Evolutionary conservation across 2,888 invertebrate species (phyloP).

Genomic region (Cantharis flavilabris): DNA sequence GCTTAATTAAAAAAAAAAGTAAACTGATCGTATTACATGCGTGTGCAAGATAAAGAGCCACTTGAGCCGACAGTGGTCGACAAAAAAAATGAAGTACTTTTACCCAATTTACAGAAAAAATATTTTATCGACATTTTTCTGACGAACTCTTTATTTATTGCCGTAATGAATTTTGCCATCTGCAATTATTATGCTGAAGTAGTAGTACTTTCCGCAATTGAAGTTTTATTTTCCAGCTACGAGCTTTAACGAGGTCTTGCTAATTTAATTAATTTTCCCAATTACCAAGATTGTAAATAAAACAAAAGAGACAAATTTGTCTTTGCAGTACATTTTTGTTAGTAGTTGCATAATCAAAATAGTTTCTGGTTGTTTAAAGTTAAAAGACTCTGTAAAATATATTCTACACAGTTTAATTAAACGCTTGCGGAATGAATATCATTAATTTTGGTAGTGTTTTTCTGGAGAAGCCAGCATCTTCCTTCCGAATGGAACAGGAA

Average conservation of each 20-base stretch:
- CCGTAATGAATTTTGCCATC: background rate
- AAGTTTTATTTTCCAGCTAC: background rate
- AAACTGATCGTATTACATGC: no score
- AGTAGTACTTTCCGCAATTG: background rate
- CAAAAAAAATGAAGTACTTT: no score
- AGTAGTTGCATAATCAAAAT: background rate
- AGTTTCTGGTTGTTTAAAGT: background rate
- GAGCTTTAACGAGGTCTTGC: background rate
- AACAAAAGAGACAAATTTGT: background rate
- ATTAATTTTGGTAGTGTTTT: slow-evolving; percentile 6
- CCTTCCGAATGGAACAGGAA: background rate
- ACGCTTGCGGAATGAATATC: slow-evolving; percentile 1
- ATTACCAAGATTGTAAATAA: background rate
- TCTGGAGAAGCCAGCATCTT: background rate
- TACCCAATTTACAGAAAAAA: no score
- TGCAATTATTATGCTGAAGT: background rate
- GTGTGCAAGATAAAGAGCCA: no score
- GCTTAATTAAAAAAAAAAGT: no score
- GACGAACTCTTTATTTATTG: background rate
- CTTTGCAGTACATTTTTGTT: background rate
- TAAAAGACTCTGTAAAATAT: slow-evolving; percentile 5
- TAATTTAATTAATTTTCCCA: background rate
- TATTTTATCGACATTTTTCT: no score
- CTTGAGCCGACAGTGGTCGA: no score
- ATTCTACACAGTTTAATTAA: slow-evolving; percentile 15